phyloP scores from a whole-genome alignment of 2,888 invertebrate species.

The Drosophila nigricruria region DNA sequence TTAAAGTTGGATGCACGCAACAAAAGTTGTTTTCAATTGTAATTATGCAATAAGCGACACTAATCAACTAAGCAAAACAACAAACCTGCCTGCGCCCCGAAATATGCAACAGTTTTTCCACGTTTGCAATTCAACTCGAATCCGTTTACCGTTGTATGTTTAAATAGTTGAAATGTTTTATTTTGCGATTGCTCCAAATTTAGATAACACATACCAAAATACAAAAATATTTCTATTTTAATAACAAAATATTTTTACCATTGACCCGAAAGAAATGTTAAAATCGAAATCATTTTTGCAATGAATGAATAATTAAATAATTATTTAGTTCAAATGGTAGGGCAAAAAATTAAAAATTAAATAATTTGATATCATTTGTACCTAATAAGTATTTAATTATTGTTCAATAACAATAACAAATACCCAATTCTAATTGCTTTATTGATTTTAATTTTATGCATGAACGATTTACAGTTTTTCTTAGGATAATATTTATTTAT shows the following conservation, averaged over 20 bases:
- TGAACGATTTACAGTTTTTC: background rate
- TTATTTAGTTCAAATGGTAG: background rate
- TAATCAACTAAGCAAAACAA: constrained; percentile 19
- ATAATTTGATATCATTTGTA: background rate
- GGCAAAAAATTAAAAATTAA: background rate
- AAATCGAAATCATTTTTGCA: background rate
- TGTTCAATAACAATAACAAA: background rate
- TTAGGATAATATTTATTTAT: background rate
- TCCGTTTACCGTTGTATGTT: background rate
- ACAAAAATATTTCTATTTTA: background rate
- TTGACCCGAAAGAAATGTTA: no score
- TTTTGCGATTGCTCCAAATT: background rate
- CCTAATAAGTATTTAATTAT: background rate
- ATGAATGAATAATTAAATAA: background rate
- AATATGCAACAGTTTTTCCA: constrained; percentile 52
- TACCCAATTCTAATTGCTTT: background rate
- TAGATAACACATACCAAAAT: background rate
- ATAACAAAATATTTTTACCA: background rate
- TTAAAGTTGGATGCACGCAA: constrained; percentile 44
- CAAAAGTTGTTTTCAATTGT: constrained; percentile 52
- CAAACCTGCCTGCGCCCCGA: constrained; percentile 6
- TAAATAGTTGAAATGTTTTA: background rate
- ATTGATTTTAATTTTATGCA: background rate
- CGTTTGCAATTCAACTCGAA: background rate
- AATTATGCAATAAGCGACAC: constrained; percentile 41